Base-by-base conservation (phyloP, 1,140 invertebrate genomes). In the Pachyrhynchus sulphureomaculatus region DNA sequence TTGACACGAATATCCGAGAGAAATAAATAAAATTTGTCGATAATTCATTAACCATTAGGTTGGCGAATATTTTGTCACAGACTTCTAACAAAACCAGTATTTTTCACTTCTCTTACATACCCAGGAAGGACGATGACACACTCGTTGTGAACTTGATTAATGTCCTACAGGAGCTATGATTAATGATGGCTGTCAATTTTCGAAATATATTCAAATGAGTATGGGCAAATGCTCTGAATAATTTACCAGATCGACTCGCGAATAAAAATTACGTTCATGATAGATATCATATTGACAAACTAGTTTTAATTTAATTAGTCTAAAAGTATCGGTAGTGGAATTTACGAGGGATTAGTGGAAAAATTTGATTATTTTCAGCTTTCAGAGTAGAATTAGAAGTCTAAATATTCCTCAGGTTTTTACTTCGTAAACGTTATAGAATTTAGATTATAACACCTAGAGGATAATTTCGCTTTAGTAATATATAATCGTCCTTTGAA, bases 151-250 rank as follows among this genome's bases (percentile, higher is more conserved):
- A 47, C 54, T 47, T 57, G 54, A 57, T 57, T 57, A 57, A 57
- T 57, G 54, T 23, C 36, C 47, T 57, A 37, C 42, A 47, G 17
- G 15, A 24, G 54, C 34, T 34, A 57, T 57, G 54, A 57, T 57
- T 57, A 57, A 57, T 57, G 54, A 29, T 10, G 5, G 42, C 54
- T 47, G 54, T 57, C 54, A 57, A 57, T 57, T 57, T 48, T 57
- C 32, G 44, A 48, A 57, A 57, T 57, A 57, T 47, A 57, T 57
- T 57, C 42, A 57, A 57, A 57, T 57, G 44, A 57, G 54, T 47
- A 57, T 57, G 36, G 54, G 47, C 54, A 57, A 29, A 57, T 57
- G 47, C 33, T 32, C 54, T 48, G 54, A 57, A 57, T 57, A 57
- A 47, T 57, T 57, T 57, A 57, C 24, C 54, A 37, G 44, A 47